Evolutionary conservation across 1,140 invertebrate genomes (phyloP).

Genomic region (Drosophila navojoa): DNA sequence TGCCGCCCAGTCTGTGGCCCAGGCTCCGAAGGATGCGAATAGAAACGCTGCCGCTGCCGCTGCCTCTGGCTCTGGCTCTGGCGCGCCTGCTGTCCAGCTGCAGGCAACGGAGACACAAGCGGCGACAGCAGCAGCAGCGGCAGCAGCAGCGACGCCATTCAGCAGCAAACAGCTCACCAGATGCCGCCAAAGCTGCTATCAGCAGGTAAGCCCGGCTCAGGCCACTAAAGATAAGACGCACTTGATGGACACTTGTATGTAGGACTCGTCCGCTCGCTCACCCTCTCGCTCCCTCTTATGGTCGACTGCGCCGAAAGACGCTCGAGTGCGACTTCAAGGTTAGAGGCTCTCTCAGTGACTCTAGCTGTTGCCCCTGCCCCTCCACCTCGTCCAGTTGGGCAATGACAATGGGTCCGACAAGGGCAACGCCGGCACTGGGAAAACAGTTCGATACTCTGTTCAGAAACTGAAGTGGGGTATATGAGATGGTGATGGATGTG

Average conservation of each 20-base stretch:
- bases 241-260: conserved; percentile 72
- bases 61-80: neutral
- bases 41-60: conserved; percentile 10
- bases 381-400: conserved; percentile 8
- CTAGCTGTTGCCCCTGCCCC: neutral
- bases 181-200: conserved; percentile 78
- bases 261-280: neutral
- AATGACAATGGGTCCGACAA: conserved; percentile 38
- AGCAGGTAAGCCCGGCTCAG: conserved; percentile 62
- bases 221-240: conserved; percentile 42
- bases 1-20: conserved; percentile 23
- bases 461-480: neutral
- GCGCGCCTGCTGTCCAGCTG: conserved; percentile 17
- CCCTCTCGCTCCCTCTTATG: no score
- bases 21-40: conserved; percentile 13
- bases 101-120: conserved; percentile 18
- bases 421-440: neutral
- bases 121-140: neutral
- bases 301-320: neutral
- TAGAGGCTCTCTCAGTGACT: neutral
- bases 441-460: neutral
- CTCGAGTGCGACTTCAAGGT: conserved; percentile 30
- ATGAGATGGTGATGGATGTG: neutral
- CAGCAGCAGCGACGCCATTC: conserved; percentile 32
- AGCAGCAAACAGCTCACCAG: conserved; percentile 66